Conservation (phyloP, 1,140 invertebrate species). For the Drosophila leontia region DNA sequence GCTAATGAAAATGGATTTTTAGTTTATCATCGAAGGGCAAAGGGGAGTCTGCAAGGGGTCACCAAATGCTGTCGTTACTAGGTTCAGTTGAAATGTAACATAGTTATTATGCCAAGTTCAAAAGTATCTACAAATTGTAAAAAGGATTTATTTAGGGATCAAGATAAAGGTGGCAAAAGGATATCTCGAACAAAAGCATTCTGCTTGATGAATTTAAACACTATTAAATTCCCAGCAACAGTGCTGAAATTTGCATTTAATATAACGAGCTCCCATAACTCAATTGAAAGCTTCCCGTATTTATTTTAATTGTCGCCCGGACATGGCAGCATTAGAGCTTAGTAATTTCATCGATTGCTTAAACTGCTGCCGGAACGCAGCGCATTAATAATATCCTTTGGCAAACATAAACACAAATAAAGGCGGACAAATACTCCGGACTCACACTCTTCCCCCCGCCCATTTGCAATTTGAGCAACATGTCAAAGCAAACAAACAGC, state of each 20-base stretch:
- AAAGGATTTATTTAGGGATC: background rate
- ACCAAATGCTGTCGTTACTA: background rate
- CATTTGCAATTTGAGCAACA: slow-evolving; percentile 66
- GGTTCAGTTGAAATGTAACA: background rate
- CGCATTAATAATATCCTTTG: slow-evolving; percentile 64
- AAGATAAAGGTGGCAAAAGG: background rate
- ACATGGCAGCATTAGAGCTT: slow-evolving; percentile 14
- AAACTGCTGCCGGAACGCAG: slow-evolving; percentile 19
- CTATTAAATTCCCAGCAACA: background rate
- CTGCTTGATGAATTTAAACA: background rate
- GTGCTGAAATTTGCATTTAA: background rate
- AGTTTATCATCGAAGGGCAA: slow-evolving; percentile 27
- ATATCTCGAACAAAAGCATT: background rate
- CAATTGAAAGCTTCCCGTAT: background rate
- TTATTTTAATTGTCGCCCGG: slow-evolving; percentile 12
- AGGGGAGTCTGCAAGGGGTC: background rate
- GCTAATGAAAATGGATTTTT: slow-evolving; percentile 73
- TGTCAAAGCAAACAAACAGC: slow-evolving; percentile 72
- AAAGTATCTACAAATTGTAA: background rate
- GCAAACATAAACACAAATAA: slow-evolving; percentile 59
- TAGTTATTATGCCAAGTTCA: background rate
- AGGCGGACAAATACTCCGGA: slow-evolving; percentile 24
- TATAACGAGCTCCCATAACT: background rate
- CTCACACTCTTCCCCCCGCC: slow-evolving; percentile 1
- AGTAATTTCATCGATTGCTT: slow-evolving; percentile 42